Evolutionary conservation across 2,888 invertebrate species (phyloP), one percentile per base, ranked within the genome.

Genomic region (Thera britannica): DNA sequence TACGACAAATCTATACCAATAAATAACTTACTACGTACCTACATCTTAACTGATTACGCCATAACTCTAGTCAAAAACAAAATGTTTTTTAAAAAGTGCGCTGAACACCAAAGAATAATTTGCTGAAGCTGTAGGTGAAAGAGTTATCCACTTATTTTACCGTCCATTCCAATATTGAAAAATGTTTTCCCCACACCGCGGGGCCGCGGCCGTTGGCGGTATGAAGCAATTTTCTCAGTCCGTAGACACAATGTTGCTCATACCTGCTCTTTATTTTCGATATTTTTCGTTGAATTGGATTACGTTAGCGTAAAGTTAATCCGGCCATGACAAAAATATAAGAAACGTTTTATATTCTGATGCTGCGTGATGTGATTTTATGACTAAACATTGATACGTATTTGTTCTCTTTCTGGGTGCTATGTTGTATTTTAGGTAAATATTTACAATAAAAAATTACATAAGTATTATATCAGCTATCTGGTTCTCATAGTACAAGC

Each of bases 131-230:
- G 48, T 48, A 52, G 41, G 11, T 51, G 23, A 60, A 41, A 52
- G 41, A 59, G 34, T 52, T 60, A 12, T 34, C 5, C 23, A 34
- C 3, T 41, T 41, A 60, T 60, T 62, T 55, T 55, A 54, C 46
- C n/a, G 35, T 46, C 9, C 34, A 62, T 62, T 56, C 38, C 56
- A 77, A 75, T 73, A 75, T 78, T 75, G 73, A 73, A 76, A 72
- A 76, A 74, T 74, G 70, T 64, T 58, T 57, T 38, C 48, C 36
- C 36, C 23, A 48, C 56, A 62, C 36, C 3, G 41, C 35, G 2
- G 44, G 34, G 61, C 35, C 35, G 2, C 34, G 34, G 61, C 35
- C 35, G 56, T 2, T 11, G 48, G 36, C 36, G 36, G 34, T 38
- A 54, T 56, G 12, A 56, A 60, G 65, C 51, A 49, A 65, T 60